A percentile compares a stretch with the other conserved stretches of the same genome.
These are phyloP conservation scores for Microchirus variegatus DNA, from an alignment of 2,797 vertebrate genomes.

Conservation along the genomic window DNA sequence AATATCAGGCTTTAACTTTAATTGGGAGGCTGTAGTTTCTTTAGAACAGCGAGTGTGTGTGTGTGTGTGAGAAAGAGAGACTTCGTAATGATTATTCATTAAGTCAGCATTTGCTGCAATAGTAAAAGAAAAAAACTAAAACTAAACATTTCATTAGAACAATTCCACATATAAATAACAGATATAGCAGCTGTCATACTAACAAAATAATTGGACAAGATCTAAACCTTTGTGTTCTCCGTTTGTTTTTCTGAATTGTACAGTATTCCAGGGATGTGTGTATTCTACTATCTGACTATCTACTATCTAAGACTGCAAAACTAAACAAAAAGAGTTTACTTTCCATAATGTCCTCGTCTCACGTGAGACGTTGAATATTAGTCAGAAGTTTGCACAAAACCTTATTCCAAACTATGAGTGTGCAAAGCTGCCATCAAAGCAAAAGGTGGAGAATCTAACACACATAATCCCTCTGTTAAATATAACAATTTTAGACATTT, in stretches of 20 bases:
- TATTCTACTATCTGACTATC: constrained; percentile 4
- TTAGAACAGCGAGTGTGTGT: not conserved
- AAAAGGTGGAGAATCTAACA: too few species aligned
- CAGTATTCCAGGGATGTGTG: constrained; percentile 4
- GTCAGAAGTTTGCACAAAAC: too few species aligned
- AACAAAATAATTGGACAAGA: constrained; percentile 30
- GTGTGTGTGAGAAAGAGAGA: not conserved
- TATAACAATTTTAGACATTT: too few species aligned
- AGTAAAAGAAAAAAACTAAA: constrained; percentile 3
- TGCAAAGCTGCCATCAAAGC: too few species aligned
- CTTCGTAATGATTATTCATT: constrained; percentile 23
- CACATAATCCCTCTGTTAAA: too few species aligned
- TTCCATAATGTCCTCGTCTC: not conserved
- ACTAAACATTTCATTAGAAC: constrained; percentile 23
- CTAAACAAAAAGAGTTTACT: not conserved
- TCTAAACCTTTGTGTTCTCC: constrained; percentile 11
- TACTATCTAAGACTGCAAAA: too few species aligned
- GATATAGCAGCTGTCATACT: constrained; percentile 21
- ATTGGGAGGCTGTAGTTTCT: constrained; percentile 35
- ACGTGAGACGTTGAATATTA: too few species aligned
- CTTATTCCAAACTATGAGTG: too few species aligned
- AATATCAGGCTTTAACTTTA: constrained; percentile 27
- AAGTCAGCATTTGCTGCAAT: constrained; percentile 18
- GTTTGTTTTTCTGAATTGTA: too few species aligned
- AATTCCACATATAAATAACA: constrained; percentile 25